A percentile compares a stretch with the other conserved stretches of the same genome.
These are phyloP conservation scores for Sinocyclocheilus anophthalmus DNA, from an alignment of 2,113 vertebrate species.

Conservation along the genomic window DNA sequence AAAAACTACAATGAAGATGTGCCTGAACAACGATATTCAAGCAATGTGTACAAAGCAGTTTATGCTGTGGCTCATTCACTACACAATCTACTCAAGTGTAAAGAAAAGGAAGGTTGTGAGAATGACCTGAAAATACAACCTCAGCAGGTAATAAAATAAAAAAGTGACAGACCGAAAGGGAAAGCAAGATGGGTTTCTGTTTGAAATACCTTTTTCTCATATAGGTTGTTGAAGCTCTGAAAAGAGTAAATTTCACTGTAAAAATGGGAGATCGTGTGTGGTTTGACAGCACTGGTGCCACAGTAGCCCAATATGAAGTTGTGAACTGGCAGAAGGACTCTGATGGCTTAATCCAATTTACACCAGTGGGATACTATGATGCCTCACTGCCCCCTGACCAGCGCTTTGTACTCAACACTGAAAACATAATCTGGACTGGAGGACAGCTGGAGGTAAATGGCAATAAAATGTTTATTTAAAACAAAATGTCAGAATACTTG, in stretches of 20 bases:
- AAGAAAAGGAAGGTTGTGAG: conserved; percentile 60
- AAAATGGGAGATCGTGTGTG: conserved; percentile 68
- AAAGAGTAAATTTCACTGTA: conserved; percentile 68
- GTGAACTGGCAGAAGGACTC: neutral
- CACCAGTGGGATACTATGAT: neutral
- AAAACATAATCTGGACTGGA: conserved; percentile 68
- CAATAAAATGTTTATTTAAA: neutral
- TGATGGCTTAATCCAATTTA: neutral
- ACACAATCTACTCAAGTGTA: conserved; percentile 67
- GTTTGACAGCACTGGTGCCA: conserved; percentile 73
- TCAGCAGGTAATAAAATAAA: conserved; percentile 64
- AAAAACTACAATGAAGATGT: conserved; percentile 68
- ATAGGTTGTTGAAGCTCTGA: conserved; percentile 58
- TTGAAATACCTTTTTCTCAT: neutral
- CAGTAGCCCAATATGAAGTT: conserved; percentile 57
- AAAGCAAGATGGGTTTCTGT: neutral
- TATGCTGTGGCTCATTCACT: conserved; percentile 73
- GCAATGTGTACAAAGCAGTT: conserved; percentile 73
- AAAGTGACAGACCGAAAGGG: neutral
- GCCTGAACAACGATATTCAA: conserved; percentile 67
- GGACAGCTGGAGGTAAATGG: conserved; percentile 57
- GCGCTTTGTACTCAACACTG: conserved; percentile 54
- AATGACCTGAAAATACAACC: conserved; percentile 57
- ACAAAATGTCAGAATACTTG: too few species aligned
- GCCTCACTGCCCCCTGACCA: neutral